These are phyloP conservation scores for Ceuthmochares aereus DNA, from an alignment of 2,113 vertebrate species.

Conservation along the genomic window DNA sequence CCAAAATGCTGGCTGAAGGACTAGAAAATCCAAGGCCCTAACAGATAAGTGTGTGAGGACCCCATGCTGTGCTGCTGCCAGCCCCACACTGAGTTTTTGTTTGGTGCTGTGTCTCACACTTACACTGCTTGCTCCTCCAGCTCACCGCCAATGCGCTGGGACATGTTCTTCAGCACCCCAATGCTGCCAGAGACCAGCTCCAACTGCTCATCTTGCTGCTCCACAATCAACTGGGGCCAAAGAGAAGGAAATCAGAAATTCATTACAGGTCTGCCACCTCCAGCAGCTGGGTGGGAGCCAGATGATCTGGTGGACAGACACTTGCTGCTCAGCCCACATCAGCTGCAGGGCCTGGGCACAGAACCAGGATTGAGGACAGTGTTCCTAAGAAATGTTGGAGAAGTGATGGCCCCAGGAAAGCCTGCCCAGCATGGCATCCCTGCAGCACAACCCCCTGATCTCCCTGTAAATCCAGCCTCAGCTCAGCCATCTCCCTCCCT, in stretches of 20 bases:
- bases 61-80: not conserved
- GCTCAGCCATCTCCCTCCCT: not conserved
- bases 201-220: conserved; percentile 96
- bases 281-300: not conserved
- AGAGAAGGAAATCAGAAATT: conserved; percentile 34
- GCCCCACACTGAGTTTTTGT: not conserved
- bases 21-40: not conserved
- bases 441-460: not conserved
- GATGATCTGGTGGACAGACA: not conserved
- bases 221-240: conserved; percentile 87
- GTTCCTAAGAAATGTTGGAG: not conserved
- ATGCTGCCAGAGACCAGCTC: conserved; percentile 97
- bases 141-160: conserved; percentile 94
- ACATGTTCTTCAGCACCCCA: conserved; percentile 98
- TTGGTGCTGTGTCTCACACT: conserved; percentile 39
- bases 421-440: not conserved
- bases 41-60: not conserved
- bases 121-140: conserved; percentile 97
- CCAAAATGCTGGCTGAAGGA: not conserved
- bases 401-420: not conserved
- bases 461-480: not conserved
- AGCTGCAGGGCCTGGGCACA: conserved; percentile 49
- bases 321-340: not conserved
- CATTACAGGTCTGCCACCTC: conserved; percentile 19
- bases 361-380: not conserved